Percentiles rank a stretch among this genome's conserved stretches.
phyloP scores from a whole-genome alignment of 2,888 invertebrate genomes.

The Hirtodrosophila alboralis region DNA sequence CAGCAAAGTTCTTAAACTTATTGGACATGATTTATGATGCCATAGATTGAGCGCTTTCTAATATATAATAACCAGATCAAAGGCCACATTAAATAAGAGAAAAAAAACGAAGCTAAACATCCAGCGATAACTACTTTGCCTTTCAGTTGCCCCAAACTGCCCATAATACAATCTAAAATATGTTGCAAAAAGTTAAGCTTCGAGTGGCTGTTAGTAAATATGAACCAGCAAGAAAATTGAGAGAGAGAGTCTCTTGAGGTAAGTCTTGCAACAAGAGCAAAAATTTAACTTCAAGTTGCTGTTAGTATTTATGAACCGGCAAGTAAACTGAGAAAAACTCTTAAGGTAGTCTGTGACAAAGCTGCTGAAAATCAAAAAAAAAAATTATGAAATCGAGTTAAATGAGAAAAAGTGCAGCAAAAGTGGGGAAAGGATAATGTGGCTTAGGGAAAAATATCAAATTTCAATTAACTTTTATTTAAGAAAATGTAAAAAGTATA shows the following conservation, averaged over 20 bases:
- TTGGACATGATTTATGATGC: conserved; percentile 48
- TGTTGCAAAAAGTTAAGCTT: conserved; percentile 55
- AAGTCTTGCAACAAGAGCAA: conserved; percentile 21
- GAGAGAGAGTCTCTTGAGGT: conserved; percentile 14
- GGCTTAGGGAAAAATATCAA: too few species aligned
- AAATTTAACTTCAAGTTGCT: conserved; percentile 52
- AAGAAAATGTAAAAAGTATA: too few species aligned
- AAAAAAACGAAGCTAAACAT: conserved; percentile 17
- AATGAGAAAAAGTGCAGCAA: too few species aligned
- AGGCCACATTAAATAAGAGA: conserved; percentile 38
- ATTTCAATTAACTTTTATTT: too few species aligned
- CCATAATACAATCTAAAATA: conserved; percentile 43
- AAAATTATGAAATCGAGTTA: not conserved
- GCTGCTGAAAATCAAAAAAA: conserved; percentile 5
- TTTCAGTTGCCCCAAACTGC: conserved; percentile 13
- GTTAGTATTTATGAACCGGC: conserved; percentile 50
- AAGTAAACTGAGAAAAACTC: conserved; percentile 35
- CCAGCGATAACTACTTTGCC: conserved; percentile 63
- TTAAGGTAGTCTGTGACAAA: conserved; percentile 20
- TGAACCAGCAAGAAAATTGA: conserved; percentile 42
- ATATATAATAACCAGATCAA: conserved; percentile 57
- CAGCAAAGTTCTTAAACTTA: conserved; percentile 9
- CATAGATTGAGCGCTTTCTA: conserved; percentile 52
- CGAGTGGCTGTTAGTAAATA: conserved; percentile 58
- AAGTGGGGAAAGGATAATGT: too few species aligned